A percentile compares a stretch with the other conserved stretches of the same genome.
Evolutionary conservation across 2,888 invertebrate species (phyloP).

Genomic region (Imbricaverruca yamaguchii): DNA sequence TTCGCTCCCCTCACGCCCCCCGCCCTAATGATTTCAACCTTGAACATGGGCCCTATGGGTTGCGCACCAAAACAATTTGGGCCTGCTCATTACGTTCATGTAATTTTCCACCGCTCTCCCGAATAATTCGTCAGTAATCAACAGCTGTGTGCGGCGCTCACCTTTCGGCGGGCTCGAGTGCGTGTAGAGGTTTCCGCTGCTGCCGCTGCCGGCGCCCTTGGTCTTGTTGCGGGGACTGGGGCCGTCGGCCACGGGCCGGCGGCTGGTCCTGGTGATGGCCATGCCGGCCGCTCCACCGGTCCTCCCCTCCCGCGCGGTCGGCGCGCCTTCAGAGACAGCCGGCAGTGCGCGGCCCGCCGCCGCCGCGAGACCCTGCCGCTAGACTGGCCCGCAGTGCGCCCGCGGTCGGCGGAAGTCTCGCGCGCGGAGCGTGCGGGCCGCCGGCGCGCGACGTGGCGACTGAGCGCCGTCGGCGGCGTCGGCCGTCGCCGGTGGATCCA

Average conservation of each 20-base stretch:
- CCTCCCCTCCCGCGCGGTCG: background rate
- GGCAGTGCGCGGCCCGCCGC: no score
- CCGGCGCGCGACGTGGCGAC: slow-evolving; percentile 1
- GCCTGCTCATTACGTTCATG: no score
- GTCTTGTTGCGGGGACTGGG: slow-evolving; percentile 41
- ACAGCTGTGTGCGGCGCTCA: slow-evolving; percentile 40
- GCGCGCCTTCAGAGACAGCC: background rate
- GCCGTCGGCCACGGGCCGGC: slow-evolving; percentile 1
- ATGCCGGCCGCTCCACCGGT: background rate
- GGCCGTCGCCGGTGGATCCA: slow-evolving; percentile 6
- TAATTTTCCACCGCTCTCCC: no score
- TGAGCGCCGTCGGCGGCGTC: slow-evolving; percentile 23
- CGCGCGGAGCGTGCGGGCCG: background rate
- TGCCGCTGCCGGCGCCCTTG: background rate
- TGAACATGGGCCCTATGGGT: no score
- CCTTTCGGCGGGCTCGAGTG: slow-evolving; percentile 58
- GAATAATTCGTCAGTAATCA: background rate
- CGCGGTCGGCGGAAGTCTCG: no score
- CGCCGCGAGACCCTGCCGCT: no score
- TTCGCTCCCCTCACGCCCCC: no score
- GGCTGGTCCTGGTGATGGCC: background rate
- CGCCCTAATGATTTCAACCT: no score
- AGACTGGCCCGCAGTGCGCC: no score
- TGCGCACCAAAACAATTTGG: no score
- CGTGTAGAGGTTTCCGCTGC: slow-evolving; percentile 45